Base-by-base conservation (phyloP, 2,113 vertebrate species). In the Lasiurus borealis region DNA sequence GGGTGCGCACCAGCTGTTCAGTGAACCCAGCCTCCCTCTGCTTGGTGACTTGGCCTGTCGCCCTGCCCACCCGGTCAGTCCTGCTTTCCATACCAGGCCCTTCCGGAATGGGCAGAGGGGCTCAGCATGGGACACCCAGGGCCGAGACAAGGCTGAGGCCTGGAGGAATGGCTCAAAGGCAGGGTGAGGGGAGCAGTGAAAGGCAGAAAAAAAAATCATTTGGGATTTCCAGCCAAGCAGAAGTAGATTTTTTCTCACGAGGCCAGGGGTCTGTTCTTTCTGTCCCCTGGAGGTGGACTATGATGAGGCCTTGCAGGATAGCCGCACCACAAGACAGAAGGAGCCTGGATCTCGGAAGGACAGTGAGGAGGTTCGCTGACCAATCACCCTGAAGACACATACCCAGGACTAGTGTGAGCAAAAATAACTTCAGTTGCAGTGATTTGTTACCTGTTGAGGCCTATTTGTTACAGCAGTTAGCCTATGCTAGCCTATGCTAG, bases 1-100 rank as follows among this genome's bases (percentile, higher is more conserved):
- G 97, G 97, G 95, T 81, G 82, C 14, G 0, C 95, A 98, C 97
- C 97, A 98, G 98, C 98, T 98, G 98, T 97, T 98, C 97, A 59
- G 34, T 85, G 98, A 96, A 97, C 97, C 97, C 95, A 95, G 94
- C 96, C 94, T 98, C 97, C 96, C 90, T 96, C 86, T 86, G 73
- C 90, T 91, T 0, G 0, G 90, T 82, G 95, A 91, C 90, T 96
- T 95, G 80, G 96, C 88, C 91, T 76, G 95, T 90, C 78, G 96
- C 95, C 36, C 66, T 15, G 76, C 75, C 96, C 97, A 57, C 85
- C 77, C 0, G 0, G 91, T 95, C 84, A 68, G 88, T 91, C 75
- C 69, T 15, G 0, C 0, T 69, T 94, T 94, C 90, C 77, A 34
- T 78, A 94, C 48, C 75, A 34, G 31, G 14, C 31, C 19, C 93